Conservation (phyloP, 1,140 invertebrate genomes). For the Zaprionus capensis region DNA sequence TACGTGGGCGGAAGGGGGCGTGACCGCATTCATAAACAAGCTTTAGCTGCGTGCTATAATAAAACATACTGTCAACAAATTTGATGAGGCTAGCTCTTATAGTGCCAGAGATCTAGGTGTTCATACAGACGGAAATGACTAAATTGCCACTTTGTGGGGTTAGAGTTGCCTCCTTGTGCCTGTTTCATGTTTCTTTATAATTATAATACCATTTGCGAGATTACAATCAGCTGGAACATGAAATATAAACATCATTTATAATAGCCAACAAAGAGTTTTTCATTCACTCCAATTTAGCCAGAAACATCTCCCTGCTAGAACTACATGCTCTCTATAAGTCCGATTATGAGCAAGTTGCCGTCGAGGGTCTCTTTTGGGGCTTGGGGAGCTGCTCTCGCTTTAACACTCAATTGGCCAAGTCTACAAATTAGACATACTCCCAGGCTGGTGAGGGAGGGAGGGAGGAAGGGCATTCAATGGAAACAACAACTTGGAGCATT, state of each 20-base stretch:
- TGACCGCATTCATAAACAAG: too few relatives aligned
- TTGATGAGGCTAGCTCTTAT: too few relatives aligned
- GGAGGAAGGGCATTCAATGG: background rate
- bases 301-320: background rate
- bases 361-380: background rate
- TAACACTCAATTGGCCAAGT: constrained; percentile 25
- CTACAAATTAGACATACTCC: constrained; percentile 29
- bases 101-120: too few relatives aligned
- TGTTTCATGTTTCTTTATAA: too few relatives aligned
- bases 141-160: too few relatives aligned
- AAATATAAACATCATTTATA: background rate
- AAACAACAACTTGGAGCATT: constrained; percentile 23
- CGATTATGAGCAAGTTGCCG: background rate
- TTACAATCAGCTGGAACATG: background rate
- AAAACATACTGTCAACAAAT: too few relatives aligned
- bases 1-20: too few relatives aligned
- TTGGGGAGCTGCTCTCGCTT: background rate
- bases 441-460: background rate
- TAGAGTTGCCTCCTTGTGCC: too few relatives aligned
- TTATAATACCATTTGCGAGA: background rate
- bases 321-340: background rate
- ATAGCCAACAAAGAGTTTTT: too few relatives aligned
- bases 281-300: background rate
- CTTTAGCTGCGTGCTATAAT: too few relatives aligned
- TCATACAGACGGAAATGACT: too few relatives aligned